These are phyloP conservation scores for Cyclophora punctaria DNA, from an alignment of 2,888 invertebrate genomes.

Conservation along the genomic window DNA sequence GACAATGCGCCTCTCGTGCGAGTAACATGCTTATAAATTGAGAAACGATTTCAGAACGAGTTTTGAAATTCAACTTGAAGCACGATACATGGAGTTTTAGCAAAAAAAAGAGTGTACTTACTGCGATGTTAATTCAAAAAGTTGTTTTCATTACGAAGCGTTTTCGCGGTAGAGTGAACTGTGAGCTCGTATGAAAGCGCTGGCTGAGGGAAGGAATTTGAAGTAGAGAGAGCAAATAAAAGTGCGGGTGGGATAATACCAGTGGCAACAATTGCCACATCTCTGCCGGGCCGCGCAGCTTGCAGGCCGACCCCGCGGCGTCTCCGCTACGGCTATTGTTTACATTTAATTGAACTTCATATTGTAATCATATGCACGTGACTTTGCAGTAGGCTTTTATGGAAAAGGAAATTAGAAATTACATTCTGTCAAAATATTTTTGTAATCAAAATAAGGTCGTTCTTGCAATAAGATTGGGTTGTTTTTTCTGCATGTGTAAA, in stretches of 20 bases:
- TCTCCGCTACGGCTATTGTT: too few species aligned
- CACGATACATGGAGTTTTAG: slow-evolving; percentile 47
- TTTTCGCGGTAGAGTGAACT: slow-evolving; percentile 47
- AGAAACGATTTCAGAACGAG: slow-evolving; percentile 27
- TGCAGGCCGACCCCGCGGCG: neutral
- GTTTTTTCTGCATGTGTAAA: too few species aligned
- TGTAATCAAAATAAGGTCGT: too few species aligned
- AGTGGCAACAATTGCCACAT: slow-evolving; percentile 62
- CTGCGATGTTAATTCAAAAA: slow-evolving; percentile 69
- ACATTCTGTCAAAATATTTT: too few species aligned
- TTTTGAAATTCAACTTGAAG: slow-evolving; percentile 37
- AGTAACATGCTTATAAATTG: slow-evolving; percentile 19
- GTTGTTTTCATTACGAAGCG: slow-evolving; percentile 64
- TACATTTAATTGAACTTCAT: too few species aligned
- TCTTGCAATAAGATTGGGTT: too few species aligned
- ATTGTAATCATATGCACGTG: too few species aligned
- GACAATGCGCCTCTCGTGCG: slow-evolving; percentile 18
- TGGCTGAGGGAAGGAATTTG: slow-evolving; percentile 59
- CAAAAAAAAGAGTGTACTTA: slow-evolving; percentile 55
- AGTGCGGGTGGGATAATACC: slow-evolving; percentile 50
- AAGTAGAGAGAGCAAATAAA: slow-evolving; percentile 60
- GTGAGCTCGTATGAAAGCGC: slow-evolving; percentile 50
- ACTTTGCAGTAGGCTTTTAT: too few species aligned
- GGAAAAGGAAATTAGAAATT: too few species aligned
- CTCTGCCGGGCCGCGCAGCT: slow-evolving; percentile 34